Evolutionary conservation across 2,113 vertebrate species (phyloP), one percentile per base, ranked within the genome.

Genomic region (Galbula dea): DNA sequence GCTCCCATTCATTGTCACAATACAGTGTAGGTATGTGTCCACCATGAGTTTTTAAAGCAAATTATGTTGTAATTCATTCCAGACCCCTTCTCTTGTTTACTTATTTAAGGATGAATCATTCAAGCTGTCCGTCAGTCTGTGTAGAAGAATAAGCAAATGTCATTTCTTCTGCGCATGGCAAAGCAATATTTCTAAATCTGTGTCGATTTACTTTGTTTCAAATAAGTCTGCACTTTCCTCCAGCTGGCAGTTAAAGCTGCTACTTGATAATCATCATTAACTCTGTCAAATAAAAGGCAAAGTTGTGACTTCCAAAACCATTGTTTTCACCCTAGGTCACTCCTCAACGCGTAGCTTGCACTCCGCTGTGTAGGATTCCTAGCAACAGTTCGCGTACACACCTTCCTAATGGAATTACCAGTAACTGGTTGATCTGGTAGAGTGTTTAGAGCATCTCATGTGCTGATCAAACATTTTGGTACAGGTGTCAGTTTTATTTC

Each of bases 341-440:
- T 22, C 12, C 19, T 67, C 7, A 1, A 1, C 1, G 16, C 6
- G 43, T 55, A 21, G 49, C 20, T 0, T 22, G 19, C 10, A 1
- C 20, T 29, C 39, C 12, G 39, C 49, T 37, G 24, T 15, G 54
- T 24, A 12, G 45, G 41, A 8, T 17, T 43, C 16, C 30, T 36
- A 14, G 62, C n/a, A 41, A 61, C 37, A 5, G 45, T 0, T 36
- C 68, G 22, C 43, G 26, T 4, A 1, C 57, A 17, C 10, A 7
- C 8, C 59, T 67, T 79, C 34, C 18, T 2, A 0, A 5, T 4
- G 66, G 45, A 29, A 0, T 36, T 58, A 26, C 41, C 36, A 1
- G 0, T 2, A 5, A 0, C 23, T 6, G 30, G 1, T 9, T 15
- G 46, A 29, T 23, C 65, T 66, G n/a, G 2, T 8, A 3, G 29